Evolutionary conservation across 2,888 invertebrate genomes (phyloP).

Genomic region (Habrosyne pyritoides): DNA sequence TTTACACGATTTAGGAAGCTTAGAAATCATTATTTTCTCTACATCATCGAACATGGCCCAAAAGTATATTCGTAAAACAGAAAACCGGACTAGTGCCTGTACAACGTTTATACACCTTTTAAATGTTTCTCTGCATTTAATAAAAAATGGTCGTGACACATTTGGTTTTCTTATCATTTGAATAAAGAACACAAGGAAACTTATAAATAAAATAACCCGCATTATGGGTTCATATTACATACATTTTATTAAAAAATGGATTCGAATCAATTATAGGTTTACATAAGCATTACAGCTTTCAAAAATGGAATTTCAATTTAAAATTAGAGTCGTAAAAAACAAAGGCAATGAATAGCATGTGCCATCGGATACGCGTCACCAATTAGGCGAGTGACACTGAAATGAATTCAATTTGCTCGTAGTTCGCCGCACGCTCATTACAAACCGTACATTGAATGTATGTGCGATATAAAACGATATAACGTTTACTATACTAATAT

Average conservation of each 20-base stretch:
- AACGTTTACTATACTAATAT: conserved; percentile 18
- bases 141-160: too few relatives aligned
- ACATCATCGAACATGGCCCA: too few relatives aligned
- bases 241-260: too few relatives aligned
- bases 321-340: conserved; percentile 2
- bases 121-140: too few relatives aligned
- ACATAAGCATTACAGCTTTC: background rate
- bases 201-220: too few relatives aligned
- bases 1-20: background rate
- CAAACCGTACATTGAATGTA: conserved; percentile 17
- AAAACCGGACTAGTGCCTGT: too few relatives aligned
- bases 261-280: background rate
- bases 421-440: conserved; percentile 26
- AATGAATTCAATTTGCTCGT: conserved; percentile 56
- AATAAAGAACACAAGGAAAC: too few relatives aligned
- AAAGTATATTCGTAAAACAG: too few relatives aligned
- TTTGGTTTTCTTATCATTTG: too few relatives aligned
- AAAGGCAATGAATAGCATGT: conserved; percentile 17
- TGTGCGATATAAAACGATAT: conserved; percentile 20
- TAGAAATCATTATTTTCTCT: too few relatives aligned
- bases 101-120: too few relatives aligned
- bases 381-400: conserved; percentile 50
- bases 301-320: background rate
- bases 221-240: too few relatives aligned
- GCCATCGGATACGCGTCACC: conserved; percentile 41